phyloP scores from a whole-genome alignment of 2,888 invertebrate genomes.

The Apodemia zela region DNA sequence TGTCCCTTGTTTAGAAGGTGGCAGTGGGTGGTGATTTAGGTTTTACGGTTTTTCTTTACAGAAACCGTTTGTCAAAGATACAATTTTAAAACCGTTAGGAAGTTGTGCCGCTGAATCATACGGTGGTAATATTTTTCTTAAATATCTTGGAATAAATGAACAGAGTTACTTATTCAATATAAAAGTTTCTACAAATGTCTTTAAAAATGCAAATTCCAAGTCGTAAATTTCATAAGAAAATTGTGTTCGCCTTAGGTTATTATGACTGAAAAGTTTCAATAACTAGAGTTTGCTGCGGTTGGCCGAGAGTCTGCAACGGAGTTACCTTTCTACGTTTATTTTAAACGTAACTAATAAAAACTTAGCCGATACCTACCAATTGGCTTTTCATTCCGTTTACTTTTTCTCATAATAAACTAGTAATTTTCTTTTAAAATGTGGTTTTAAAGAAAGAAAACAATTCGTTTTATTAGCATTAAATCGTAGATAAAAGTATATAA shows the following conservation, averaged over 20 bases:
- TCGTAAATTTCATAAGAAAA: conserved; percentile 31
- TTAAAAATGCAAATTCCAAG: conserved; percentile 37
- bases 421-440: neutral
- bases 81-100: too few relatives aligned
- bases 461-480: too few relatives aligned
- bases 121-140: neutral
- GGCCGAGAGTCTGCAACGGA: conserved; percentile 37
- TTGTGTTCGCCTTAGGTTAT: conserved; percentile 43
- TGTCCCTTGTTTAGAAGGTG: too few relatives aligned
- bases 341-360: conserved; percentile 36
- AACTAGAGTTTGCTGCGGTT: conserved; percentile 34
- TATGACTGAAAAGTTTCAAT: conserved; percentile 55
- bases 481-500: too few relatives aligned
- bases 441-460: neutral
- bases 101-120: too few relatives aligned
- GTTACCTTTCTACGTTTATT: conserved; percentile 36
- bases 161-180: neutral
- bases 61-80: too few relatives aligned
- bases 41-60: too few relatives aligned
- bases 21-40: too few relatives aligned
- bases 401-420: conserved; percentile 16
- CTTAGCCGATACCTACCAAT: conserved; percentile 29
- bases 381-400: conserved; percentile 24
- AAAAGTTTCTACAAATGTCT: conserved; percentile 25
- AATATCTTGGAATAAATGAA: neutral